Evolutionary conservation across 2,888 invertebrate species (phyloP).

Genomic region (Apodemia mormo): DNA sequence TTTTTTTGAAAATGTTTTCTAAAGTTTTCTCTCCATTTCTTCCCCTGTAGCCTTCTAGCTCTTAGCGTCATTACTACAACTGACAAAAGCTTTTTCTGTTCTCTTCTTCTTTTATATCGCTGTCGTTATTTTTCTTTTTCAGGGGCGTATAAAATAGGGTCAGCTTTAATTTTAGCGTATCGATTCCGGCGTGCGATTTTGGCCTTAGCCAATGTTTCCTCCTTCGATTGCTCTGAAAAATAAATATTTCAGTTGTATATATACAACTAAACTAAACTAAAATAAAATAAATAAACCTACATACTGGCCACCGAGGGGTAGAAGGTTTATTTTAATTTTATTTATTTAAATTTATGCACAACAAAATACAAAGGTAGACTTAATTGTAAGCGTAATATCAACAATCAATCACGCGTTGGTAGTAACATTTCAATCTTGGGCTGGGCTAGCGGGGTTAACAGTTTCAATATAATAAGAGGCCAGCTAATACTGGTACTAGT

Average conservation of each 20-base stretch:
- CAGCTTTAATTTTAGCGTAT: slow-evolving; percentile 23
- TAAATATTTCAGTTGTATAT: too few relatives aligned
- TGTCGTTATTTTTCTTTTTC: slow-evolving; percentile 25
- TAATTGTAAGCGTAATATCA: too few relatives aligned
- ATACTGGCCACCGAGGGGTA: too few relatives aligned
- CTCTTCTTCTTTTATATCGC: slow-evolving; percentile 15
- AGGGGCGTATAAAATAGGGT: slow-evolving; percentile 16
- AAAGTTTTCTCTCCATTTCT: slow-evolving; percentile 21
- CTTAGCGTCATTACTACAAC: slow-evolving; percentile 19
- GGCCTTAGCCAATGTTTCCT: too few relatives aligned
- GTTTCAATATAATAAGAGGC: not conserved
- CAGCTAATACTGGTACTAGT: not conserved
- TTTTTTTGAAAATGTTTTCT: slow-evolving; percentile 22
- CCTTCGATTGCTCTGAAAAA: too few relatives aligned
- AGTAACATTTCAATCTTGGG: not conserved
- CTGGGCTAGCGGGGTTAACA: not conserved
- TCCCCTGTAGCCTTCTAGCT: slow-evolving; percentile 19
- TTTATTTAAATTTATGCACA: too few relatives aligned
- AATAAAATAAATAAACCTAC: too few relatives aligned
- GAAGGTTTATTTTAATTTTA: too few relatives aligned
- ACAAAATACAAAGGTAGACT: too few relatives aligned
- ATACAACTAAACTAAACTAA: slow-evolving; percentile 13
- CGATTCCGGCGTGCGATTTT: not conserved
- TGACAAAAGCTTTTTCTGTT: slow-evolving; percentile 9
- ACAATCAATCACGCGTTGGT: not conserved